Base-by-base conservation (phyloP, 2,113 vertebrate species). In the Drymodes brunneopygia region DNA sequence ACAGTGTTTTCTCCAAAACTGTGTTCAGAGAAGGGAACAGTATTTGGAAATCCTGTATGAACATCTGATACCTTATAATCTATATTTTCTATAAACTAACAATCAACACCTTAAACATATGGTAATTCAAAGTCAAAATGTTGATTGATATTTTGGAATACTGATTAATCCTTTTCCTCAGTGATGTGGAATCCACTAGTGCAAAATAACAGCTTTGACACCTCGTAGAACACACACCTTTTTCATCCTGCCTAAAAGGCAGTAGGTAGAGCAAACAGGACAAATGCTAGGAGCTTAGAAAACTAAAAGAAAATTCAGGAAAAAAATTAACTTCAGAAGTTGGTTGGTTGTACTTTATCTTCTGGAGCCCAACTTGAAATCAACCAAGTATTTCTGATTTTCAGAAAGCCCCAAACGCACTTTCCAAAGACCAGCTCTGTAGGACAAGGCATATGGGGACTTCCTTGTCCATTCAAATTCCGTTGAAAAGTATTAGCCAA, bases 201-300 rank as follows among this genome's bases (percentile, higher is more conserved):
- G 12, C 14, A 77, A 77, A 88, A 56, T 36, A 65, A 53, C n/a
- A 83, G 54, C 12, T 65, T 20, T 48, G 66, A 64, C 38, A 44
- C 25, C 7, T 18, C 7, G 0, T 40, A 23, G 22, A 85, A 64
- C 4, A 27, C 16, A 78, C 4, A 40, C 1, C 3, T 12, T 64
- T 64, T 91, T 77, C 28, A 22, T 48, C 15, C 12, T 48, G 15
- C 15, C 29, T 61, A 31, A 80, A 54, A 92, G 27, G 20, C 10
- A 93, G 33, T 38, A 18, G 36, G 28, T 10, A 56, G n/a, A 72
- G 31, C 25, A 78, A 70, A 66, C 0, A 51, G 5, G 5, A 75
- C 7, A 92, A 79, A 67, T 20, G 8, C 5, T 71, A 50, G 48
- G 67, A 56, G 24, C 31, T 47, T 27, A 51, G 67, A 75, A 90